Conservation (phyloP, 2,113 vertebrate species). For the Passer domesticus region DNA sequence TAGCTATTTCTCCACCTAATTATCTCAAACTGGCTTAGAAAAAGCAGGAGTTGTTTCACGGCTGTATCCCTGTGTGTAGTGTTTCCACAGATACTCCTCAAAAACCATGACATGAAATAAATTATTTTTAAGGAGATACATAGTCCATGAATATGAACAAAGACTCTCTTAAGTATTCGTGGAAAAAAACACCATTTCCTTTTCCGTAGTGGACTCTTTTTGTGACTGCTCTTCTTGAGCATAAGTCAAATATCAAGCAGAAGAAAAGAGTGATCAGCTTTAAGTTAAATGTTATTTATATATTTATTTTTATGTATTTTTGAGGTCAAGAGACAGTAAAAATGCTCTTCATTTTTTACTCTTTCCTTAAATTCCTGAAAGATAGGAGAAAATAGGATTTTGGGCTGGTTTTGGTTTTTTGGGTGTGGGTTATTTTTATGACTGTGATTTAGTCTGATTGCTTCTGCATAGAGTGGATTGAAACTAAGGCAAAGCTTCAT, state of each 20-base stretch:
- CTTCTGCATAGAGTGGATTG: background rate
- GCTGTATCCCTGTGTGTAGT: background rate
- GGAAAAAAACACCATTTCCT: background rate
- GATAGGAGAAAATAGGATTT: background rate
- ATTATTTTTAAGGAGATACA: background rate
- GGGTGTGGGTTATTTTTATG: background rate
- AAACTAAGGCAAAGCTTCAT: slow-evolving; percentile 23
- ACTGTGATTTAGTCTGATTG: background rate
- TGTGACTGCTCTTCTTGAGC: background rate
- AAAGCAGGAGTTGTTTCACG: background rate
- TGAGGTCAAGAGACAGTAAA: background rate
- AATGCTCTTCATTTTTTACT: background rate
- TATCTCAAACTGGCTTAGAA: background rate
- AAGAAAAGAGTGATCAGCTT: background rate
- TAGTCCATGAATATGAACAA: background rate
- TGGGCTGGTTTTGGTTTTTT: background rate
- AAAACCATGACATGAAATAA: background rate
- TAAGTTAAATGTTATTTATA: background rate
- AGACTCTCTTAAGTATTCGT: background rate
- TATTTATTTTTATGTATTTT: background rate
- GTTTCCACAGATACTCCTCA: background rate
- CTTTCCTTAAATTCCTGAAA: background rate
- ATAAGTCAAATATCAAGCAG: background rate
- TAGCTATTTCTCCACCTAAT: background rate
- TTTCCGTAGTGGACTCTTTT: background rate